Evolutionary conservation across 2,113 vertebrate genomes (phyloP).

Genomic region (Xiphias gladius): DNA sequence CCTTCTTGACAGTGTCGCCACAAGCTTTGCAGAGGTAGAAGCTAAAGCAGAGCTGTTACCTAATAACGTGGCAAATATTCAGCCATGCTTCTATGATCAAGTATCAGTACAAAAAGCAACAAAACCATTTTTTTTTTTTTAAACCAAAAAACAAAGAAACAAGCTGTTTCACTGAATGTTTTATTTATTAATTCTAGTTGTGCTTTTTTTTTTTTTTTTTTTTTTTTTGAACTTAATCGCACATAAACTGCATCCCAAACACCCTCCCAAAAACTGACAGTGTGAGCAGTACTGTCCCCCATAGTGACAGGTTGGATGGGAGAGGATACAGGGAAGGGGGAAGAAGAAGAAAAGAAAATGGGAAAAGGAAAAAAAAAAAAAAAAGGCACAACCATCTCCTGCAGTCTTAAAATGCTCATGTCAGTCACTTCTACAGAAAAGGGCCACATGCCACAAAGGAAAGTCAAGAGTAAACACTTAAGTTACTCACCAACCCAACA

Average conservation of each 20-base stretch:
- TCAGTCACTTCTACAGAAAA: constrained; percentile 47
- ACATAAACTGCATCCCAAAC: constrained; percentile 82
- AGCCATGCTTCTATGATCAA: not conserved
- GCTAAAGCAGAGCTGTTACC: no score
- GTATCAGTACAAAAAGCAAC: not conserved
- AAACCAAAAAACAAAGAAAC: no score
- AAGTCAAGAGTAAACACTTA: constrained; percentile 21
- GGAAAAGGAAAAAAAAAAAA: constrained; percentile 20
- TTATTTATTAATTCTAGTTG: constrained; percentile 85
- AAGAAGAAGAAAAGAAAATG: not conserved
- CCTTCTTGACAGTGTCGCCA: no score
- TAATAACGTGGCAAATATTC: no score
- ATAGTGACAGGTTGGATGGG: constrained; percentile 70
- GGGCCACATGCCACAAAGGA: constrained; percentile 48
- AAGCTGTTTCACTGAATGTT: constrained; percentile 76
- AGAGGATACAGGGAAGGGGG: constrained; percentile 55
- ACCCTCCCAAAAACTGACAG: constrained; percentile 76
- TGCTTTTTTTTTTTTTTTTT: constrained; percentile 78
- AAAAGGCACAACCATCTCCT: constrained; percentile 81
- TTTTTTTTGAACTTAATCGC: constrained; percentile 80
- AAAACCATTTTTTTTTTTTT: constrained; percentile 24
- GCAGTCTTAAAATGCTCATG: constrained; percentile 57
- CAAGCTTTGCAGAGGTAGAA: no score
- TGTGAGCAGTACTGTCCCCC: constrained; percentile 76
- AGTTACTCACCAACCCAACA: constrained; percentile 47